Evolutionary conservation across 2,797 vertebrate species (phyloP), one percentile per base, ranked within the genome.

Genomic region (Zenarchopterus dispar): DNA sequence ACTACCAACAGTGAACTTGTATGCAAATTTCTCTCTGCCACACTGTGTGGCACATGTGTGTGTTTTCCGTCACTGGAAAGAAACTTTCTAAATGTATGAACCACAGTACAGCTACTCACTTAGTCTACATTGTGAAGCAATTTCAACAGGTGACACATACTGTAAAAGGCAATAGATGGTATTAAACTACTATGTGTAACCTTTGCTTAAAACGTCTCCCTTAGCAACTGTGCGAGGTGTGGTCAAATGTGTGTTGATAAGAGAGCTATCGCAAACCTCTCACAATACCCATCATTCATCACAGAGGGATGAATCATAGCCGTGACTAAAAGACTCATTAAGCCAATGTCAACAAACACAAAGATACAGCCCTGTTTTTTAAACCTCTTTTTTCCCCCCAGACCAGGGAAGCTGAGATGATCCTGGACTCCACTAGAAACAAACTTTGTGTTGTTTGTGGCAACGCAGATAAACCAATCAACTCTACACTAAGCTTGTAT

Each of bases 311-410:
- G 72, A 86, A 58, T 85, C 69, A 70, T 51, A 47, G 75, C 72
- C 0, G 3, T 72, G 56, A 84, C 62, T 75, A 55, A 62, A 79
- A 78, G 67, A 85, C 73, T 84, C 59, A 88, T 86, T 89, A 79
- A 80, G 70, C 69, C 59, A 70, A 47, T 28, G 66, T 67, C 67
- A 80, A 84, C 67, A 88, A 62, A 64, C 21, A 7, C 23, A 72
- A 67, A 64, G 73, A 60, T 70, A 55, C 36, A 73, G 41, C 8
- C 19, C 42, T 46, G 53, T n/a, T n/a, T n/a, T n/a, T n/a, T n/a
- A n/a, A n/a, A n/a, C n/a, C n/a, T n/a, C n/a, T n/a, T n/a, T n/a
- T n/a, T n/a, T n/a, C n/a, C n/a, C n/a, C 50, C 46, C 21, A 43
- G 26, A 28, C 41, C n/a, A 56, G 33, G 18, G 22, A 15, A 36